phyloP scores from a whole-genome alignment of 2,113 vertebrate genomes.

The Nanorana parkeri region DNA sequence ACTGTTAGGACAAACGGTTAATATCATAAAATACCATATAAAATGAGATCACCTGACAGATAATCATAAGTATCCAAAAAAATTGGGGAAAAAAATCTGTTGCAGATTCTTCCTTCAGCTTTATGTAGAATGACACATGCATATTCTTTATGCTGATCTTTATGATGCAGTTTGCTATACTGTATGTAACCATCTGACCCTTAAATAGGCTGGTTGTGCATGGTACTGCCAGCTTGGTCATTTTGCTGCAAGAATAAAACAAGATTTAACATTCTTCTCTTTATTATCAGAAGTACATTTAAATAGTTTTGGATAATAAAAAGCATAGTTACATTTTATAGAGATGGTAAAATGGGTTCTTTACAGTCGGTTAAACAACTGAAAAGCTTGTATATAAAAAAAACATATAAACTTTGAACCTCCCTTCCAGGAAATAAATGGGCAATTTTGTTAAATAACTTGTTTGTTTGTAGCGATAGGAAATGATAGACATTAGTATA shows the following conservation, averaged over 20 bases:
- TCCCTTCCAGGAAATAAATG: too few relatives aligned
- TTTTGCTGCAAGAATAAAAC: not conserved
- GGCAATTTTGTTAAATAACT: too few relatives aligned
- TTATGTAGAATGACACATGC: slow-evolving; percentile 10
- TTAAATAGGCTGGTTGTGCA: not conserved
- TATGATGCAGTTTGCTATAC: too few relatives aligned
- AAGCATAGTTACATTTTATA: slow-evolving; percentile 38
- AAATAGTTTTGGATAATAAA: slow-evolving; percentile 20
- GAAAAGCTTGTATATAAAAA: not conserved
- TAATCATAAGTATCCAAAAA: too few relatives aligned
- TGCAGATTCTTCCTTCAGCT: slow-evolving; percentile 10
- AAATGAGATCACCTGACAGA: too few relatives aligned
- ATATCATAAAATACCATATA: too few relatives aligned
- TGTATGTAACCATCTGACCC: not conserved
- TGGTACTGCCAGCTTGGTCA: not conserved
- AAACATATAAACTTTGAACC: too few relatives aligned
- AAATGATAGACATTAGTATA: too few relatives aligned
- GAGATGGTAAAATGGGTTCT: slow-evolving; percentile 21
- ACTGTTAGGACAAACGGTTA: too few relatives aligned
- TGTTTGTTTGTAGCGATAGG: too few relatives aligned
- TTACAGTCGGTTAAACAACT: not conserved
- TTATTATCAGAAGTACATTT: not conserved
- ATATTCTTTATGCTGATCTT: too few relatives aligned
- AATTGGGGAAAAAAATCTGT: not conserved
- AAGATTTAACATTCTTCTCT: not conserved